phyloP scores from a whole-genome alignment of 1,140 invertebrate species.

The Dolichoris vasculosae region DNA sequence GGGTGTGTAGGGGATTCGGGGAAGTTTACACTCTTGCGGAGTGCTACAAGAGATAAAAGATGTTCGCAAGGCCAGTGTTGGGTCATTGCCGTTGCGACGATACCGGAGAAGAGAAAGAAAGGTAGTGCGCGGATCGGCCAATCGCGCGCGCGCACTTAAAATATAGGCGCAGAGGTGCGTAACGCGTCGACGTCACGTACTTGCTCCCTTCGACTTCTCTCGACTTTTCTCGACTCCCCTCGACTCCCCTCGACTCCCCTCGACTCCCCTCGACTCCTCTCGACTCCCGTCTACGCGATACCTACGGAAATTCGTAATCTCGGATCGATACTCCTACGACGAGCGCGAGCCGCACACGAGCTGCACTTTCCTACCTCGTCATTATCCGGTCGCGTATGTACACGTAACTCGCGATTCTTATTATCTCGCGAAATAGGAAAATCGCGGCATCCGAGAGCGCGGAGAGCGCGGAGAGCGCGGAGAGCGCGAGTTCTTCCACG shows the following conservation, averaged over 20 bases:
- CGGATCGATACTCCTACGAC: neutral
- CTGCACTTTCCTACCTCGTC: neutral
- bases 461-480: too few relatives aligned
- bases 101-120: neutral
- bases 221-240: neutral
- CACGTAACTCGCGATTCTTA: neutral
- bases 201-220: neutral
- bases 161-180: neutral
- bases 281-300: neutral
- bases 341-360: neutral
- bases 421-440: conserved; percentile 22
- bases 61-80: conserved; percentile 67
- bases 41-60: conserved; percentile 62
- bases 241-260: neutral
- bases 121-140: conserved; percentile 57
- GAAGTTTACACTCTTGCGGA: conserved; percentile 14
- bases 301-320: conserved; percentile 31
- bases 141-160: conserved; percentile 46
- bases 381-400: neutral
- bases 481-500: neutral
- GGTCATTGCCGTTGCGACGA: conserved; percentile 67
- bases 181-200: conserved; percentile 2
- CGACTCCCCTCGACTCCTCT: neutral
- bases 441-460: neutral
- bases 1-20: neutral